phyloP scores from a whole-genome alignment of 2,113 vertebrate genomes.

The Calypte anna region DNA sequence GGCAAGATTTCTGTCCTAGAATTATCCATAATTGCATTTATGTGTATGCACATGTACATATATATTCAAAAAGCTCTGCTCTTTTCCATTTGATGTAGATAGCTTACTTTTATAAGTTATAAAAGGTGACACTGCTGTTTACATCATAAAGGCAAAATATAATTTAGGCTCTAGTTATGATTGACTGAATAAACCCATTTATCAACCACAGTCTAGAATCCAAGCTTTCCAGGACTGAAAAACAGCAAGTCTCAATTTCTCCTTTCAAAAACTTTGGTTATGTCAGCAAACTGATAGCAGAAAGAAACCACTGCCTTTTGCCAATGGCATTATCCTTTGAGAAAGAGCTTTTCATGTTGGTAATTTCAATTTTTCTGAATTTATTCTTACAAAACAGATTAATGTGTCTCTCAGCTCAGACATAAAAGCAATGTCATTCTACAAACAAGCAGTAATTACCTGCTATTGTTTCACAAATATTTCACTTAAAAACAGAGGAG shows the following conservation, averaged over 20 bases:
- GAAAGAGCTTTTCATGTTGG: neutral
- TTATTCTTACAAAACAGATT: neutral
- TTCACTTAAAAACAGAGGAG: neutral
- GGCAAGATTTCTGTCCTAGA: neutral
- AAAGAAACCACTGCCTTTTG: neutral
- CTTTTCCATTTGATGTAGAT: neutral
- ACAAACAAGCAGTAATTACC: neutral
- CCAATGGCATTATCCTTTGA: neutral
- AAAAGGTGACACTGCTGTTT: neutral
- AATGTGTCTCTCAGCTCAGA: neutral
- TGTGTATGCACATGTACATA: accelerated
- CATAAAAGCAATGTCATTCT: neutral
- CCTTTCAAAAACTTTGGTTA: neutral
- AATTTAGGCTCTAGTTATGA: neutral
- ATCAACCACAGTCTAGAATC: neutral
- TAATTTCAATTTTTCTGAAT: neutral
- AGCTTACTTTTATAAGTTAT: neutral
- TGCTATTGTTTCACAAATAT: neutral
- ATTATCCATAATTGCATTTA: neutral
- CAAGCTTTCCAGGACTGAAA: neutral
- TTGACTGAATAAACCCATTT: neutral
- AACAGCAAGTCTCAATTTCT: neutral
- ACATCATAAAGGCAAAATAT: neutral
- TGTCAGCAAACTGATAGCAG: neutral
- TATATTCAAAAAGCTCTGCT: neutral